phyloP scores from a whole-genome alignment of 30 jellyfish, hydroid and myxozoan species.

The Turritopsis dohrnii region DNA sequence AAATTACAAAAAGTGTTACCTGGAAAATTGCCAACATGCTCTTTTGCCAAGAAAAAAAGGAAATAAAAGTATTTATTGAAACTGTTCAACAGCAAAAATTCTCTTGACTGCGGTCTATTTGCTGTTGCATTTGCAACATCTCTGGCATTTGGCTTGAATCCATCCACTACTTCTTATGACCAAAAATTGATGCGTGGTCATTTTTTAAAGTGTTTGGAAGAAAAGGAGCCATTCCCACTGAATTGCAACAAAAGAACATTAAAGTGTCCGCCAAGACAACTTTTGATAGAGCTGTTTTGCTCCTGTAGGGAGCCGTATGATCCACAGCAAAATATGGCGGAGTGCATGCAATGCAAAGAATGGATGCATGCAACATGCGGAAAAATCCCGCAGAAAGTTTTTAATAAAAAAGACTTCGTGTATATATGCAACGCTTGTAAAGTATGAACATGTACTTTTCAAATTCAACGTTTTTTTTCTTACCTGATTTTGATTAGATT shows the following conservation, averaged over 20 bases:
- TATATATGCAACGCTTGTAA: too few species aligned
- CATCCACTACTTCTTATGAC: not conserved
- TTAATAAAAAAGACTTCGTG: too few species aligned
- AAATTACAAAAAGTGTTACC: too few species aligned
- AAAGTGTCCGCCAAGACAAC: not conserved
- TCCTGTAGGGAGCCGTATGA: too few species aligned
- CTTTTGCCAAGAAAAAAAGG: not conserved
- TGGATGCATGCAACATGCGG: too few species aligned
- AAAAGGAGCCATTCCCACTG: not conserved
- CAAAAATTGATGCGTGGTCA: not conserved
- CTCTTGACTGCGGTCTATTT: not conserved
- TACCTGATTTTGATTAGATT: too few species aligned
- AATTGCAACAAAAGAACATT: not conserved
- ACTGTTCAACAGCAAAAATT: not conserved
- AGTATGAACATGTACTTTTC: too few species aligned
- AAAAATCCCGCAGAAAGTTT: too few species aligned
- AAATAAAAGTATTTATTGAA: not conserved
- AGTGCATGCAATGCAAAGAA: too few species aligned
- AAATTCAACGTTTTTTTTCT: too few species aligned
- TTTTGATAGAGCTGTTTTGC: too few species aligned
- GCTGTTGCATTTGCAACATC: not conserved
- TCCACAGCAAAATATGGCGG: too few species aligned
- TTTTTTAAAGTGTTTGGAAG: not conserved
- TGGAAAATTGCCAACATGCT: not conserved
- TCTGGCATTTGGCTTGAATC: not conserved